Percentiles rank a stretch among this genome's conserved stretches.
These are phyloP conservation scores for Bettongia penicillata DNA, from an alignment of 2,113 vertebrate species.

Conservation along the genomic window DNA sequence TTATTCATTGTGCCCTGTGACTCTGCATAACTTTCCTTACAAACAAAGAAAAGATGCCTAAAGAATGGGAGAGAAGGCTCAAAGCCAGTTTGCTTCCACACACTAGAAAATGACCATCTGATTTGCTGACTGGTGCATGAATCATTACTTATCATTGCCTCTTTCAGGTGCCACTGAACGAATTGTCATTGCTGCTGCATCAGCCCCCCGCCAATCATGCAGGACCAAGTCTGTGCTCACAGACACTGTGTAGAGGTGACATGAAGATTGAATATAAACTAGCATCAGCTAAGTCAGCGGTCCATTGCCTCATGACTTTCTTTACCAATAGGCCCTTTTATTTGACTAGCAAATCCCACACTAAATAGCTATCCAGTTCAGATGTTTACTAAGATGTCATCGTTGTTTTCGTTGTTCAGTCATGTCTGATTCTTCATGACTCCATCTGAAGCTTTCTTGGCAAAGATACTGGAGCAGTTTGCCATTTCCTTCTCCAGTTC, in stretches of 20 bases:
- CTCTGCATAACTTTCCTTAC: neutral
- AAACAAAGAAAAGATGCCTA: neutral
- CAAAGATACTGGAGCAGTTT: neutral
- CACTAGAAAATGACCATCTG: neutral
- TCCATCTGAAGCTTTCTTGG: neutral
- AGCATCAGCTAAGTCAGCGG: neutral
- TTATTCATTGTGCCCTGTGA: rapidly evolving
- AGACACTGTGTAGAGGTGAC: neutral
- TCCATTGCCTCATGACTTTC: neutral
- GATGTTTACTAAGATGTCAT: neutral
- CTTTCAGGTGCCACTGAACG: neutral
- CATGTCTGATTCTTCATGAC: neutral
- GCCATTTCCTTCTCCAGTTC: neutral
- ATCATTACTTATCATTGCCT: neutral
- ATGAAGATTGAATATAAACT: neutral
- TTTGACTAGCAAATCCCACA: neutral
- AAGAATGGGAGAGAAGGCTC: neutral
- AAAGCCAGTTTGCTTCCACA: neutral
- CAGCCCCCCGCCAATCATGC: neutral
- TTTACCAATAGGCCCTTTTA: neutral
- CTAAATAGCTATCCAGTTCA: neutral
- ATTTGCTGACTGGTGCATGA: neutral
- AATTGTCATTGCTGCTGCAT: neutral
- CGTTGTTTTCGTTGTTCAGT: neutral
- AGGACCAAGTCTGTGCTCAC: neutral